Evolutionary conservation across 2,797 vertebrate species (phyloP), one percentile per base, ranked within the genome.

Genomic region (Sternotherus odoratus): DNA sequence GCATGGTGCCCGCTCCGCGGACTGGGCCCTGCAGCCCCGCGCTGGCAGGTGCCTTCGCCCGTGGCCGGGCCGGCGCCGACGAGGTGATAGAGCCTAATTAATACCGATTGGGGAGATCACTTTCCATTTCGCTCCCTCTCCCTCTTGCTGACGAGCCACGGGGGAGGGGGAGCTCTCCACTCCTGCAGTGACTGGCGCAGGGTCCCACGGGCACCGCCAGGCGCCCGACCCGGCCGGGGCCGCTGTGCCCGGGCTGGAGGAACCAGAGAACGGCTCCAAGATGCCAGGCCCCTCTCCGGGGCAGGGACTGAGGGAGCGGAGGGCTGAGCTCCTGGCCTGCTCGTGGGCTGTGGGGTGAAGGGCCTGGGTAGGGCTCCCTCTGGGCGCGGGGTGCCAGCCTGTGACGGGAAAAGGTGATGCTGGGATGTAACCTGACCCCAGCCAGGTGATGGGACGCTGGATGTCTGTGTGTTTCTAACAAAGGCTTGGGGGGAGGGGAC

Each of bases 1-100:
- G 63, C 63, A 21, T 23, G 0, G 33, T 26, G 33, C 60, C 60
- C 7, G 4, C n/a, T n/a, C n/a, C n/a, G 8, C n/a, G 4, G 15
- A 19, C 63, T 66, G 63, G 5, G n/a, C n/a, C 72, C 72, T 16
- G 36, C 0, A 0, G 95, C 81, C 83, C 5, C 5, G 53, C 79
- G 23, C 5, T 1, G 69, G 83, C 89, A 12, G 1, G 82, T 50
- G 90, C 90, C 77, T 51, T 94, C 96, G 85, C 80, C 77, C 77
- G 12, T 84, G 82, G 77, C 75, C 90, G 43, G 46, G 79, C 92
- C 69, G 81, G 85, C 4, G 2, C 90, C 96, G 96, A 97, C 0
- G 4, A 97, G 94, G 95, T 96, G 97, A 97, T 97, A 96, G 94
- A 97, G 90, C 91, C 93, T 97, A 97, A 97, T 97, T 97, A 97